phyloP scores from a whole-genome alignment of 2,113 vertebrate genomes.

The Eulemur rufifrons region DNA sequence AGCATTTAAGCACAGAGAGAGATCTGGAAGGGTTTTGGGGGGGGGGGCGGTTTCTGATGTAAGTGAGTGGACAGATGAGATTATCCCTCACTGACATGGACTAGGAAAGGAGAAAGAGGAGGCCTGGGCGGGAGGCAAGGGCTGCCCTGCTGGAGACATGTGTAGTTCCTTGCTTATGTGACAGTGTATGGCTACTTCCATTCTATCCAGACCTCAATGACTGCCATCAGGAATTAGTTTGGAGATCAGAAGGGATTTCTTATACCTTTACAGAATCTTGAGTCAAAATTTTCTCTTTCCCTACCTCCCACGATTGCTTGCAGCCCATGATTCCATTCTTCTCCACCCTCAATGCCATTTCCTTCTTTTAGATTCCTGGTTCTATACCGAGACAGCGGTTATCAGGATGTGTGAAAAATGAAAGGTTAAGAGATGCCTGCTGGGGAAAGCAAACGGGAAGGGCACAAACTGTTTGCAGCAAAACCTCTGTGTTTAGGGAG shows the following conservation, averaged over 20 bases:
- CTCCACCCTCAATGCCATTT: neutral
- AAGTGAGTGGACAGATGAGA: neutral
- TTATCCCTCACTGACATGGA: neutral
- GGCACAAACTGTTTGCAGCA: neutral
- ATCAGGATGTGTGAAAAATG: neutral
- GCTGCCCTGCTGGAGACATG: neutral
- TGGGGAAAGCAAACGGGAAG: neutral
- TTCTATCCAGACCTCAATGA: neutral
- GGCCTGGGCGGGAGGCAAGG: neutral
- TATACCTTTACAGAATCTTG: neutral
- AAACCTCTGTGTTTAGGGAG: neutral
- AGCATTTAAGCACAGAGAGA: neutral
- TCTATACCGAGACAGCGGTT: neutral
- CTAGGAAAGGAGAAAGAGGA: neutral
- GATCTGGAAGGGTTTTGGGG: neutral
- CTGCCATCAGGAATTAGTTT: neutral
- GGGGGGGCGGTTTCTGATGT: neutral
- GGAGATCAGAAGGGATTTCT: neutral
- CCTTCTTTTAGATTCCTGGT: neutral
- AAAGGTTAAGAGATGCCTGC: neutral
- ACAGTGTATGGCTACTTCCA: neutral
- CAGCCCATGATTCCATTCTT: neutral
- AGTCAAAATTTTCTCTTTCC: neutral
- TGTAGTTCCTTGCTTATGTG: neutral
- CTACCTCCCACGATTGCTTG: neutral